Percentiles rank a stretch among this genome's conserved stretches.
Conservation (phyloP, 2,888 invertebrate species). For the Trichogramma dendrolimi region DNA sequence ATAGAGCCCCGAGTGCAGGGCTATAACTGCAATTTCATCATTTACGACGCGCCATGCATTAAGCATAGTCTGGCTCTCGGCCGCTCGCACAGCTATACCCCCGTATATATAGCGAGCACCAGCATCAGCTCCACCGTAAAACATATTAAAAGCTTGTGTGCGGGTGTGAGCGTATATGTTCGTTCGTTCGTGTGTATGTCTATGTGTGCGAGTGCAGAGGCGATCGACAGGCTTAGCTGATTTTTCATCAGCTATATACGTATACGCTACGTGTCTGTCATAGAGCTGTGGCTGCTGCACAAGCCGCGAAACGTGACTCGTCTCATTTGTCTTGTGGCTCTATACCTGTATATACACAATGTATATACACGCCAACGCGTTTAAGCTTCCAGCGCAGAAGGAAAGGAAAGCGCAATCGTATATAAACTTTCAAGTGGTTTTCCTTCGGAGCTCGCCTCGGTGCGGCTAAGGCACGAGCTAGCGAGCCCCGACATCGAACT, state of each 20-base stretch:
- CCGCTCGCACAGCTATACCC: too few relatives aligned
- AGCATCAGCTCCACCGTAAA: too few relatives aligned
- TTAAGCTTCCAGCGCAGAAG: neutral
- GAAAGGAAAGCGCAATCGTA: conserved; percentile 19
- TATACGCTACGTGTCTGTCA: conserved; percentile 6
- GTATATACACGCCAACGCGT: too few relatives aligned
- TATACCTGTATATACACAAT: too few relatives aligned
- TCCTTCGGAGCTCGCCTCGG: conserved; percentile 12
- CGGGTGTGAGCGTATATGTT: too few relatives aligned
- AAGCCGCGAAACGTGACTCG: conserved; percentile 9
- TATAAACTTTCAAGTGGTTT: conserved; percentile 19
- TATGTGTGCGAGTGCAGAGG: neutral
- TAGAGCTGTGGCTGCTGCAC: conserved; percentile 3
- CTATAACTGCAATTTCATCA: conserved; percentile 1
- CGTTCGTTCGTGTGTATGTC: neutral
- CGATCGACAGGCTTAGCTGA: neutral
- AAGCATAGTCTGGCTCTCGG: too few relatives aligned
- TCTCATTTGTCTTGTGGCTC: conserved; percentile 9
- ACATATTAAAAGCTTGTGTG: too few relatives aligned
- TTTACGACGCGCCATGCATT: conserved; percentile 2
- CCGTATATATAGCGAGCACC: too few relatives aligned
- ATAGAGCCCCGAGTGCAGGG: neutral
- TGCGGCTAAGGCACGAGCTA: neutral
- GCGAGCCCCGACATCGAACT: neutral
- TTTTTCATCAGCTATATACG: neutral